Evolutionary conservation across 2,113 vertebrate species (phyloP), one percentile per base, ranked within the genome.

Genomic region (Corapipo altera): DNA sequence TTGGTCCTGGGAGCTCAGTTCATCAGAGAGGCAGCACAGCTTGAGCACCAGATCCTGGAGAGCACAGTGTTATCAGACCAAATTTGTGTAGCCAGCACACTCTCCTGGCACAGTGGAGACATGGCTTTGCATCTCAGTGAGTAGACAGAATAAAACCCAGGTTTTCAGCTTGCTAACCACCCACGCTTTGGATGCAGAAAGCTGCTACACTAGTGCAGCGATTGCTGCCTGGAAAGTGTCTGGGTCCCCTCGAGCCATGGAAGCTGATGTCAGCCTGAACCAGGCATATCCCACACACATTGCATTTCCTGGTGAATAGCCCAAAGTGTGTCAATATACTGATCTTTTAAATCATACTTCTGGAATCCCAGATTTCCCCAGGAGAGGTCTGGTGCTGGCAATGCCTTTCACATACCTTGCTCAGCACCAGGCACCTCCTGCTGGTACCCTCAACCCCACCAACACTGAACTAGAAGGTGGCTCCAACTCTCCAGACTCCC

Each of bases 1-100:
- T 28, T 10, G 28, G 5, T 20, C 15, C 35, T 44, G 35, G n/a
- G 27, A 55, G n/a, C 72, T 89, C 67, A 37, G 41, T 2, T 59
- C 52, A 16, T 21, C 18, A 4, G 8, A 19, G 14, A 79, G n/a
- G n/a, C 72, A 46, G 37, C 70, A 17, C 74, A 75, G 22, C 30
- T 55, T 30, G 58, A 69, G 49, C 48, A n/a, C 35, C 61, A 66
- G 61, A 2, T 28, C 22, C 27, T 12, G n/a, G 33, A 44, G 49
- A 85, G 52, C 65, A n/a, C 0, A 5, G 37, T 5, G n/a, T 8
- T 35, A 1, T 8, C 61, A 48, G 48, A 72, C 52, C 71, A 91
- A 93, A 82, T 6, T 61, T 73, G 85, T 85, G 96, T 12, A 88
- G 81, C 92, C 94, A 96, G 96, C 94, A 95, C 92, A 91, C 95